phyloP scores from a whole-genome alignment of 2,797 vertebrate genomes.

The Chelon labrosus region DNA sequence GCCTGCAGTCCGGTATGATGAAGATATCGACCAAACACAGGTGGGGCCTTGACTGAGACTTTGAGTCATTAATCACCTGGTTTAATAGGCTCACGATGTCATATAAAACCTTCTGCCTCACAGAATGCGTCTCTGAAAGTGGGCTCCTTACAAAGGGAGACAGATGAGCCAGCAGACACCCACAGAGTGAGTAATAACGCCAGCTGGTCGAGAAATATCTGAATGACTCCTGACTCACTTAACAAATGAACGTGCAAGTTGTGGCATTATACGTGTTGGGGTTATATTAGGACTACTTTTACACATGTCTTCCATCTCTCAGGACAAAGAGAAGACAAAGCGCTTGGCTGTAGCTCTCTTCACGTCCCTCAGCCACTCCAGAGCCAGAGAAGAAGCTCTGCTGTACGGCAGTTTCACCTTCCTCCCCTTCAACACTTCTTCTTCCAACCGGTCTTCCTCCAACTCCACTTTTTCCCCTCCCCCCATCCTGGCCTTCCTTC shows the following conservation, averaged over 20 bases:
- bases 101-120: constrained; percentile 2
- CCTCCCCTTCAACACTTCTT: constrained; percentile 75
- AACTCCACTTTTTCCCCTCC: constrained; percentile 51
- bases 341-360: constrained; percentile 65
- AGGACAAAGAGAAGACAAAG: constrained; percentile 49
- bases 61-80: neutral
- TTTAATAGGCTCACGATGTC: neutral
- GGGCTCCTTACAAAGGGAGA: neutral
- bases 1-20: constrained; percentile 75
- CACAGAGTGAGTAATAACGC: constrained; percentile 40
- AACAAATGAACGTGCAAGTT: neutral
- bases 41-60: constrained; percentile 43
- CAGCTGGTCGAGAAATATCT: neutral
- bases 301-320: neutral
- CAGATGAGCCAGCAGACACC: neutral
- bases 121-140: constrained; percentile 44
- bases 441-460: constrained; percentile 11
- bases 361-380: constrained; percentile 74
- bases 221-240: neutral
- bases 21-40: constrained; percentile 64
- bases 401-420: constrained; percentile 80
- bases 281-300: neutral
- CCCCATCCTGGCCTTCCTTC: constrained; percentile 78
- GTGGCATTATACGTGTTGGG: neutral
- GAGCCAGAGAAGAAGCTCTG: constrained; percentile 82